phyloP scores from a whole-genome alignment of 1,140 invertebrate species.

The Drosophila auraria region DNA sequence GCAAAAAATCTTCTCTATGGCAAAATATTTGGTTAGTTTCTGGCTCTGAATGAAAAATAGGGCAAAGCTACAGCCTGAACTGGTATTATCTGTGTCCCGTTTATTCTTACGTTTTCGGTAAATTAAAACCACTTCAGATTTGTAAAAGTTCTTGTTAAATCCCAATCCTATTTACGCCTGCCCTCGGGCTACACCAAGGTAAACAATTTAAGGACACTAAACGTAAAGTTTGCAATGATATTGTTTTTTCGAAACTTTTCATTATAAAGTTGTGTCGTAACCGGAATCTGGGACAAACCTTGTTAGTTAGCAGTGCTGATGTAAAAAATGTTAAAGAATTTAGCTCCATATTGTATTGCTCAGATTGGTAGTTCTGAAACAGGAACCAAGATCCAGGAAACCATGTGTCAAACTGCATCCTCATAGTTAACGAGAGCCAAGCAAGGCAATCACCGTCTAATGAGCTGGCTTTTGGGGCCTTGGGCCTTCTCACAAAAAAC shows the following conservation, averaged over 20 bases:
- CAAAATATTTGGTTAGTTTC: conserved; percentile 21
- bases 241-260: conserved; percentile 10
- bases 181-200: not conserved
- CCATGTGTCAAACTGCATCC: conserved; percentile 8
- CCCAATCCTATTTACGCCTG: conserved; percentile 6
- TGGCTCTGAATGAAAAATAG: not conserved
- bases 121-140: conserved; percentile 11
- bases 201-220: conserved; percentile 15
- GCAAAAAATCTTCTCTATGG: conserved; percentile 2
- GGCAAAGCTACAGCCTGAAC: not conserved
- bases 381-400: not conserved
- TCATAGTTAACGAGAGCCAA: not conserved
- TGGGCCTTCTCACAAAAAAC: conserved; percentile 15
- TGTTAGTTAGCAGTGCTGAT: too few species aligned
- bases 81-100: not conserved
- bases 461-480: conserved; percentile 14
- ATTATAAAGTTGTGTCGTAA: conserved; percentile 1
- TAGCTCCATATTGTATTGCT: not conserved
- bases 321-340: too few species aligned
- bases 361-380: not conserved
- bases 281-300: not conserved
- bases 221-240: not conserved
- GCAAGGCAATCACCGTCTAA: conserved; percentile 23
- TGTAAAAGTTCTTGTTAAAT: conserved; percentile 12
- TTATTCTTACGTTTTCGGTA: conserved; percentile 1